A percentile compares a stretch with the other conserved stretches of the same genome.
Conservation (phyloP, 2,797 vertebrate species). For the Sitta carolinensis region DNA sequence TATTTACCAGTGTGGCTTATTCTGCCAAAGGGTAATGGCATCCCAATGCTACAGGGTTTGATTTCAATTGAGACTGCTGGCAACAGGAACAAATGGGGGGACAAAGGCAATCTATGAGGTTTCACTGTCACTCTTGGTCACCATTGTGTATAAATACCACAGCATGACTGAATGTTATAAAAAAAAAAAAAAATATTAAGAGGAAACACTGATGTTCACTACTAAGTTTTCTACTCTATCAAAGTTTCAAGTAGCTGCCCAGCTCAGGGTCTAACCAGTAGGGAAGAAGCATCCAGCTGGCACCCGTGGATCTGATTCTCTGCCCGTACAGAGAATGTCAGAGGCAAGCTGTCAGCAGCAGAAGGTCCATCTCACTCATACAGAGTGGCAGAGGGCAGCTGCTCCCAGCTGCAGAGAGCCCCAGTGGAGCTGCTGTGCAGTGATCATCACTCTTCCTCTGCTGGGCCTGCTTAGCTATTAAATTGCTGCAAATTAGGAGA, state of each 20-base stretch:
- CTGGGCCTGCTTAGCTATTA: not conserved
- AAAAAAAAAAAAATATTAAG: not conserved
- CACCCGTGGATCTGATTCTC: not conserved
- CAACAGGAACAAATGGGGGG: not conserved
- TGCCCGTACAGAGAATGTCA: not conserved
- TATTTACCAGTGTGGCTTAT: not conserved
- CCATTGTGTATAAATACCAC: not conserved
- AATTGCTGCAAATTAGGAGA: not conserved
- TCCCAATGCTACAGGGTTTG: not conserved
- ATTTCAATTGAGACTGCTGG: not conserved
- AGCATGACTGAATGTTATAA: not conserved
- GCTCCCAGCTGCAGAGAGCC: not conserved
- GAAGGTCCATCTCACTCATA: not conserved
- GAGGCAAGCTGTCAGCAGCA: not conserved
- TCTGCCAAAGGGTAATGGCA: not conserved
- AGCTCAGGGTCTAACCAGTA: not conserved
- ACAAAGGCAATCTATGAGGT: not conserved
- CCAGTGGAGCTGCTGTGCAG: not conserved
- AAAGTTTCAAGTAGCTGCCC: not conserved
- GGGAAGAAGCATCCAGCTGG: not conserved
- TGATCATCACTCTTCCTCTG: not conserved
- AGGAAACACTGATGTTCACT: not conserved
- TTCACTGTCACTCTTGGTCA: not conserved
- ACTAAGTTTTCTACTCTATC: not conserved
- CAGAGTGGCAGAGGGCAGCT: not conserved